These are phyloP conservation scores for Triplophysa rosa DNA, from an alignment of 2,113 vertebrate species.

Conservation along the genomic window DNA sequence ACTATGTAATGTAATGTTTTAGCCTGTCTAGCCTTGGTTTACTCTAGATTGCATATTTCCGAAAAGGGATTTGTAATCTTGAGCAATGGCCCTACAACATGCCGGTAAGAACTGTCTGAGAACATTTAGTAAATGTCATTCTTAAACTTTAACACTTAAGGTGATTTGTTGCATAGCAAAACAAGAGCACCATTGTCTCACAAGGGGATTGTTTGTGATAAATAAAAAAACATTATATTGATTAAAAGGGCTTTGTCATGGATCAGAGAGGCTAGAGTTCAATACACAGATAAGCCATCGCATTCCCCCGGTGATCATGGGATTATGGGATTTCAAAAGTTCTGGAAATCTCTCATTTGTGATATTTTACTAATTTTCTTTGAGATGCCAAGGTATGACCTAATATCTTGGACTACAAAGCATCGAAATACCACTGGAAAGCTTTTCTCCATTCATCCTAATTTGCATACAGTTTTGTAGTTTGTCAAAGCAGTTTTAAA, in stretches of 20 bases:
- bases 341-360: constrained; percentile 43
- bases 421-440: neutral
- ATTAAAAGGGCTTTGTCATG: constrained; percentile 34
- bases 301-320: constrained; percentile 37
- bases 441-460: neutral
- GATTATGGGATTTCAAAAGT: constrained; percentile 39
- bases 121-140: neutral
- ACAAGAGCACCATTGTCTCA: constrained; percentile 4
- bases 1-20: neutral
- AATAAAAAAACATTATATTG: constrained; percentile 24
- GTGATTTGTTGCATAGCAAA: constrained; percentile 15
- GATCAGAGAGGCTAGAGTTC: constrained; percentile 26
- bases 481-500: neutral
- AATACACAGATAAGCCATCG: constrained; percentile 36
- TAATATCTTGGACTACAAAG: neutral
- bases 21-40: neutral
- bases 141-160: neutral
- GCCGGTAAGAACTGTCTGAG: neutral
- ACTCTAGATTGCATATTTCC: constrained; percentile 9
- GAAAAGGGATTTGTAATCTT: neutral
- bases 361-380: constrained; percentile 19
- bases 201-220: neutral
- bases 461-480: neutral
- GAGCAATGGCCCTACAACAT: constrained; percentile 1
- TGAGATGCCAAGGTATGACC: constrained; percentile 7